These are phyloP conservation scores for Parnassius glacialis DNA, from an alignment of 2,888 invertebrate species.

Conservation along the genomic window DNA sequence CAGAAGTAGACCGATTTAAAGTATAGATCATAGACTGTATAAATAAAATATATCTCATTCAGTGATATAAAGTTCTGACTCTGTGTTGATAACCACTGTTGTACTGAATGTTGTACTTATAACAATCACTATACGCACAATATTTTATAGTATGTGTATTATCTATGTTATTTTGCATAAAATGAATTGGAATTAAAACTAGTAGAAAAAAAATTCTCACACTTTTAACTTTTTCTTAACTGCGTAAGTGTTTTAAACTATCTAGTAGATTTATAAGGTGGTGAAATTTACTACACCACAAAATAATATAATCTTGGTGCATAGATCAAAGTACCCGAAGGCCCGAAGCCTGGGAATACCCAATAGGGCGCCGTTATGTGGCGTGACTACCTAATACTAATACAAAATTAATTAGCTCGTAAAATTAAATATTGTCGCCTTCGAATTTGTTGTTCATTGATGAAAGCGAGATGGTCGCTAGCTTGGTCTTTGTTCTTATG, in stretches of 20 bases:
- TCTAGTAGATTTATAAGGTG: conserved; percentile 28
- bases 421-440: conserved; percentile 44
- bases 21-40: too few relatives aligned
- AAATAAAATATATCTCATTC: too few relatives aligned
- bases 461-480: conserved; percentile 6
- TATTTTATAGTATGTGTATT: too few relatives aligned
- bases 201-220: too few relatives aligned
- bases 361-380: conserved; percentile 41
- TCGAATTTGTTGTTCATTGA: conserved; percentile 17
- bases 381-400: conserved; percentile 58
- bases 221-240: too few relatives aligned
- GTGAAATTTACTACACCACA: conserved; percentile 24
- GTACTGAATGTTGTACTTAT: too few relatives aligned
- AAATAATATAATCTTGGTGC: conserved; percentile 23
- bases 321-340: conserved; percentile 13
- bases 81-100: too few relatives aligned
- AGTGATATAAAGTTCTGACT: too few relatives aligned
- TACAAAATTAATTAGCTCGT: conserved; percentile 58
- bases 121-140: too few relatives aligned
- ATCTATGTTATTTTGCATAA: too few relatives aligned
- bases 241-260: conserved; percentile 6
- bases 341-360: conserved; percentile 35
- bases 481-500: neutral
- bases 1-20: too few relatives aligned
- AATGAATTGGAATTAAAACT: too few relatives aligned